A percentile compares a stretch with the other conserved stretches of the same genome.
phyloP scores from a whole-genome alignment of 2,888 invertebrate species.

The Acanthoscelides obtectus region DNA sequence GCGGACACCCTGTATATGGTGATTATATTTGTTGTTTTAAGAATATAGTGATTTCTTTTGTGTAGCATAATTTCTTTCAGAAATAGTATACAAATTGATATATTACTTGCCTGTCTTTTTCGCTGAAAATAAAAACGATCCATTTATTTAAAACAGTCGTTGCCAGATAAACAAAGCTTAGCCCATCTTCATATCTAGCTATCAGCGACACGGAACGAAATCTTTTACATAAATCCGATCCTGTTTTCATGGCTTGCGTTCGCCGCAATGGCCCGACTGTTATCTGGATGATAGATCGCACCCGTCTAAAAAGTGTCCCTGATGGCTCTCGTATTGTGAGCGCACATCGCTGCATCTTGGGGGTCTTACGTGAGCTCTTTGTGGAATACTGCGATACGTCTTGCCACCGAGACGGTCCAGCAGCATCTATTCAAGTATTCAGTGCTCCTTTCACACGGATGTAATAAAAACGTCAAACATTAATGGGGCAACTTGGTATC shows the following conservation, averaged over 20 bases:
- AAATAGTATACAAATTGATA: too few relatives aligned
- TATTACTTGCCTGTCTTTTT: too few relatives aligned
- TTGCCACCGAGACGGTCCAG: background rate
- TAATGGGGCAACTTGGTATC: background rate
- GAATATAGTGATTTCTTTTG: too few relatives aligned
- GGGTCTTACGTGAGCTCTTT: background rate
- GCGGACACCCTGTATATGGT: too few relatives aligned
- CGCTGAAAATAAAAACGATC: too few relatives aligned
- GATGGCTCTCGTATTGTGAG: background rate
- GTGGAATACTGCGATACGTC: background rate
- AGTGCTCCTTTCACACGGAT: background rate
- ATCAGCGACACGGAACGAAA: background rate
- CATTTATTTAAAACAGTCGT: background rate
- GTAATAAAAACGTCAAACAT: background rate
- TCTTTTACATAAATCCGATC: background rate
- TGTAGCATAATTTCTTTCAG: too few relatives aligned
- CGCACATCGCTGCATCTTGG: background rate
- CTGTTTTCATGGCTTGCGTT: background rate
- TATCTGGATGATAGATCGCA: background rate
- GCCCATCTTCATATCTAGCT: background rate
- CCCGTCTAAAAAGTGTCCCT: background rate
- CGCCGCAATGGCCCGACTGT: background rate
- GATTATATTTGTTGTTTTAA: too few relatives aligned
- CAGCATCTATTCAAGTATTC: background rate
- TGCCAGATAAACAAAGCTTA: background rate